Evolutionary conservation across 2,888 invertebrate species (phyloP).

Genomic region (Magallana nippona): DNA sequence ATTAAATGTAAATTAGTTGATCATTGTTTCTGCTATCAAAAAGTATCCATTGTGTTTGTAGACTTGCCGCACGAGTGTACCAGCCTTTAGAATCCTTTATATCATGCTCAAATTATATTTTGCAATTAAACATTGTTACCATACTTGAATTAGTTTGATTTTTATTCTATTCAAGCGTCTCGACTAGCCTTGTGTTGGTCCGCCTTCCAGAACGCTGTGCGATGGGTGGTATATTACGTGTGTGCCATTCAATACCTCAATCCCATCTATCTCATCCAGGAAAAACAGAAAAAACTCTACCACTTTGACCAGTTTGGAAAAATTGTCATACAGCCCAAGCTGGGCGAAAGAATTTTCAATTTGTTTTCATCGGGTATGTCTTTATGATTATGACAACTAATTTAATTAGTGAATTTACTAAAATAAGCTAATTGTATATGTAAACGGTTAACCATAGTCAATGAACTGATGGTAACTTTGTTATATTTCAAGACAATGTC

Average conservation of each 20-base stretch:
- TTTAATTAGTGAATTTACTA: too few species aligned
- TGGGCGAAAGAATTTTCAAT: conserved; percentile 59
- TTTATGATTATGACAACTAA: neutral
- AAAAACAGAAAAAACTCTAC: conserved; percentile 64
- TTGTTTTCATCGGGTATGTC: conserved; percentile 61
- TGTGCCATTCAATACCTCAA: conserved; percentile 56
- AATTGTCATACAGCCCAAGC: conserved; percentile 59
- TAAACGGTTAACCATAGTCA: neutral
- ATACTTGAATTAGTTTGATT: neutral
- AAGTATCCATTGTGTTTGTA: too few species aligned
- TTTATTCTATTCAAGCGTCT: conserved; percentile 12
- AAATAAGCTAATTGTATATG: neutral
- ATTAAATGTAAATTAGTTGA: too few species aligned
- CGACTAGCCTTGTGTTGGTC: neutral
- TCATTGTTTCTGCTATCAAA: too few species aligned
- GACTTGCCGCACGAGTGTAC: too few species aligned
- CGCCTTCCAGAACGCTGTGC: neutral
- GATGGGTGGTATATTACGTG: neutral
- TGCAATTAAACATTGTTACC: neutral
- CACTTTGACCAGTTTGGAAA: conserved; percentile 60
- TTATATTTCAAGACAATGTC: conserved; percentile 57
- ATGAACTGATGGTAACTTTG: neutral
- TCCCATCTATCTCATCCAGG: conserved; percentile 60
- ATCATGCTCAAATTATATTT: too few species aligned
- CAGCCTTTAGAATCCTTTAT: too few species aligned